Conservation (phyloP, 2,113 vertebrate species). For the Callionymus lyra region DNA sequence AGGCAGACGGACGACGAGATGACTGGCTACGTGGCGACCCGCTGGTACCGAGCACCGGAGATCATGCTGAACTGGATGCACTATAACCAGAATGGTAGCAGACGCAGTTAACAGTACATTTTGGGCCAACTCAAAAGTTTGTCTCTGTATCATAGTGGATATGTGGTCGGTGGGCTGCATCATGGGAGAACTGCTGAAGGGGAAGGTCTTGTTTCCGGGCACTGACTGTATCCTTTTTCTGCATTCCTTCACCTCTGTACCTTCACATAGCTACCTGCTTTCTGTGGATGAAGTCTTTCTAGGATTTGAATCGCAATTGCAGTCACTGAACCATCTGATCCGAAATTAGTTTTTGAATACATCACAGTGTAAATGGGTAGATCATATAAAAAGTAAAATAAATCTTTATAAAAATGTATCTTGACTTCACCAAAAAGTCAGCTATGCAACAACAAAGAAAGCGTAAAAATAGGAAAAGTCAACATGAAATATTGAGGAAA, state of each 20-base stretch:
- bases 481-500: too few species aligned
- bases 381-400: too few species aligned
- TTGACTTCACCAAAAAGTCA: too few species aligned
- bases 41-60: constrained; percentile 95
- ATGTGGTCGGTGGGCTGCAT: constrained; percentile 99
- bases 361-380: too few species aligned
- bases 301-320: constrained; percentile 46
- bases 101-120: not conserved
- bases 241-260: not conserved
- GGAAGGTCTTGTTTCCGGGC: constrained; percentile 92
- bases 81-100: constrained; percentile 91
- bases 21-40: constrained; percentile 94
- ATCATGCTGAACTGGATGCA: constrained; percentile 99
- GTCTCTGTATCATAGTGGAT: constrained; percentile 75
- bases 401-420: too few species aligned
- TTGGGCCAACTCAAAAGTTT: not conserved
- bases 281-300: constrained; percentile 5
- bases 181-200: constrained; percentile 94
- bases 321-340: too few species aligned
- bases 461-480: too few species aligned
- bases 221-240: constrained; percentile 93
- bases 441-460: too few species aligned
- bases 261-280: constrained; percentile 8
- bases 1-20: constrained; percentile 95
- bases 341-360: too few species aligned